These are phyloP conservation scores for Drosophila ogumai DNA, from an alignment of 1,140 invertebrate genomes.

Conservation along the genomic window DNA sequence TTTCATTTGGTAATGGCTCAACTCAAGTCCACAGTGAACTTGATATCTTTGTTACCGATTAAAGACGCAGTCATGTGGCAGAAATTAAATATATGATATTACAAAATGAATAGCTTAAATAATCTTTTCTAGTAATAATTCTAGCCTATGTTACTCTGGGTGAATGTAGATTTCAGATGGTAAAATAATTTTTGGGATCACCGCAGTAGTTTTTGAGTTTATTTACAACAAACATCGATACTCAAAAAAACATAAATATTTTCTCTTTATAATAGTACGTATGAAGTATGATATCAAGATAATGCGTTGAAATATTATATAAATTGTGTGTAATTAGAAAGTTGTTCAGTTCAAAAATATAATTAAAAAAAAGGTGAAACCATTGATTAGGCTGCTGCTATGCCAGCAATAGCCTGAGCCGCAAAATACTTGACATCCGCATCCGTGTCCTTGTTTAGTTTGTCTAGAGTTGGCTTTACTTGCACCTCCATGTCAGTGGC, in stretches of 20 bases:
- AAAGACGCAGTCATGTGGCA: not conserved
- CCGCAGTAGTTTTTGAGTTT: too few relatives aligned
- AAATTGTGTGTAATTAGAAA: not conserved
- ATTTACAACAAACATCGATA: too few relatives aligned
- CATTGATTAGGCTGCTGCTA: constrained; percentile 86
- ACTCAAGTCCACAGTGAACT: not conserved
- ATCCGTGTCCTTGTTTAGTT: constrained; percentile 96
- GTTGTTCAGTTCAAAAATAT: not conserved
- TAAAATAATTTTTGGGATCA: too few relatives aligned
- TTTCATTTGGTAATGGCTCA: constrained; percentile 14
- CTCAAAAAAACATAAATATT: too few relatives aligned
- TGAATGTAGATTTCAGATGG: too few relatives aligned
- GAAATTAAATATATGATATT: not conserved
- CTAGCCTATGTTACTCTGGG: too few relatives aligned
- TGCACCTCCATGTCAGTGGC: constrained; percentile 93
- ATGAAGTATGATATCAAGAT: too few relatives aligned
- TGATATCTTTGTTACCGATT: constrained; percentile 3
- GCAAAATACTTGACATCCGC: constrained; percentile 99
- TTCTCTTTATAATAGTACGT: too few relatives aligned
- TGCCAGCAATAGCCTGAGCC: constrained; percentile 96
- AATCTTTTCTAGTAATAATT: too few relatives aligned
- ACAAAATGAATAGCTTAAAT: not conserved
- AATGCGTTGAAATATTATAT: not conserved
- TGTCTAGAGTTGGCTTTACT: constrained; percentile 97
- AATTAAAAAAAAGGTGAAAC: not conserved